Evolutionary conservation across 2,797 vertebrate genomes (phyloP).

Genomic region (Scolopax rusticola): DNA sequence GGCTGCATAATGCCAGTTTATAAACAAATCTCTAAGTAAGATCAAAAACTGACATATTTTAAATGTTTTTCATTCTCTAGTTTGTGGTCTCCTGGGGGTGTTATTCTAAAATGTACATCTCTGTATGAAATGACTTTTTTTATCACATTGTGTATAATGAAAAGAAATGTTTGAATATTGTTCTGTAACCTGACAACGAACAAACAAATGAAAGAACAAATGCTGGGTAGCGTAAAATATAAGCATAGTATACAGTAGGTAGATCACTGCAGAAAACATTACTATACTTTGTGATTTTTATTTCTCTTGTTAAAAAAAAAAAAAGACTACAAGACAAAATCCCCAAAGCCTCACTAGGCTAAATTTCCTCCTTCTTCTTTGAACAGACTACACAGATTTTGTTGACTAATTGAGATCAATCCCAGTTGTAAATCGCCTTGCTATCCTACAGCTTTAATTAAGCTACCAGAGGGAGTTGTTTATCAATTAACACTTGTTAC

Average conservation of each 20-base stretch:
- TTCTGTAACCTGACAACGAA: constrained; percentile 78
- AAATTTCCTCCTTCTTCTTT: constrained; percentile 83
- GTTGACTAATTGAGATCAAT: constrained; percentile 91
- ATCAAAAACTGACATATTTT: constrained; percentile 79
- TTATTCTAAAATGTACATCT: constrained; percentile 74
- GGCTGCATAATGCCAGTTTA: constrained; percentile 77
- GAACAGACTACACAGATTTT: constrained; percentile 86
- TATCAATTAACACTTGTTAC: constrained; percentile 91
- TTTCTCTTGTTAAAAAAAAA: constrained; percentile 60
- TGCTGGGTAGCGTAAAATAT: constrained; percentile 31
- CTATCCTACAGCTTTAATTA: constrained; percentile 87
- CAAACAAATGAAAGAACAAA: constrained; percentile 77
- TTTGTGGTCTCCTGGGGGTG: constrained; percentile 72
- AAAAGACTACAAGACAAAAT: constrained; percentile 77
- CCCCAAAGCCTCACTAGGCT: constrained; percentile 82
- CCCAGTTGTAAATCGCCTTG: constrained; percentile 85
- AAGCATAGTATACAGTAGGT: background rate
- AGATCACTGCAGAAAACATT: constrained; percentile 56
- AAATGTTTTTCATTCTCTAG: constrained; percentile 74
- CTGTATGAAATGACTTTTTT: constrained; percentile 72
- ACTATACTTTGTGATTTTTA: constrained; percentile 49
- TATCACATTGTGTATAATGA: constrained; percentile 66
- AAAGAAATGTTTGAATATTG: constrained; percentile 78
- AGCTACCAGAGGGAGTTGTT: constrained; percentile 86
- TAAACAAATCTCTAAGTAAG: constrained; percentile 79